Conservation (phyloP, 2,888 invertebrate species). For the Trilocha varians region DNA sequence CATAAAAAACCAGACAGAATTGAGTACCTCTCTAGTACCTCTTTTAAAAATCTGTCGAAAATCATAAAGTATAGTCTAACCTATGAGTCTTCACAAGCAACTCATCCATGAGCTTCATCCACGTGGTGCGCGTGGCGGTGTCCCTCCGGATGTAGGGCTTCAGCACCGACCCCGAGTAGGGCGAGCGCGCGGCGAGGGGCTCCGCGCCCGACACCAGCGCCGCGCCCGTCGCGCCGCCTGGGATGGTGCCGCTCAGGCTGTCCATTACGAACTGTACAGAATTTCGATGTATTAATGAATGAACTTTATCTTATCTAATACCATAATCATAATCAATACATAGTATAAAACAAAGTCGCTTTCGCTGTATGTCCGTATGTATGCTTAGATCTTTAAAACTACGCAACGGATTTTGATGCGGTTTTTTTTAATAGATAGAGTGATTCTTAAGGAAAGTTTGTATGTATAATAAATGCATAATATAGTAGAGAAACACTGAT, state of each 20-base stretch:
- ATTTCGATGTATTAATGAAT: background rate
- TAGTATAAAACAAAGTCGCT: too few species aligned
- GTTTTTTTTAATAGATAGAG: too few species aligned
- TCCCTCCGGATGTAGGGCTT: conserved; percentile 90
- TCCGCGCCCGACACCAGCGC: conserved; percentile 68
- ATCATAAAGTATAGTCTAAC: conserved; percentile 17
- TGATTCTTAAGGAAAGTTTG: too few species aligned
- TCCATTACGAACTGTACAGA: conserved; percentile 46
- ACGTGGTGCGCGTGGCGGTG: conserved; percentile 75
- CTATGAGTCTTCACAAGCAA: conserved; percentile 70
- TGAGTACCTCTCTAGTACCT: too few species aligned
- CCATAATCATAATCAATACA: too few species aligned
- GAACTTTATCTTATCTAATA: too few species aligned
- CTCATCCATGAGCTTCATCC: conserved; percentile 81
- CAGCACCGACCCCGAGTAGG: conserved; percentile 80
- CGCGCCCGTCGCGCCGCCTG: conserved; percentile 47
- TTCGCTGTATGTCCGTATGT: too few species aligned
- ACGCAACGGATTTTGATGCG: too few species aligned
- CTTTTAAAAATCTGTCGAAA: background rate
- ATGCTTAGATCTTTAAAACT: too few species aligned
- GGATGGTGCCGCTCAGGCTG: conserved; percentile 51
- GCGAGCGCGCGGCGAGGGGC: conserved; percentile 76
- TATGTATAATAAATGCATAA: too few species aligned
- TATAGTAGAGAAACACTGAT: too few species aligned
- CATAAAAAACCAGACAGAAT: background rate